These are phyloP conservation scores for Lepidocyrtinus sp. DNA, from an alignment of 2,888 invertebrate species.

Conservation along the genomic window DNA sequence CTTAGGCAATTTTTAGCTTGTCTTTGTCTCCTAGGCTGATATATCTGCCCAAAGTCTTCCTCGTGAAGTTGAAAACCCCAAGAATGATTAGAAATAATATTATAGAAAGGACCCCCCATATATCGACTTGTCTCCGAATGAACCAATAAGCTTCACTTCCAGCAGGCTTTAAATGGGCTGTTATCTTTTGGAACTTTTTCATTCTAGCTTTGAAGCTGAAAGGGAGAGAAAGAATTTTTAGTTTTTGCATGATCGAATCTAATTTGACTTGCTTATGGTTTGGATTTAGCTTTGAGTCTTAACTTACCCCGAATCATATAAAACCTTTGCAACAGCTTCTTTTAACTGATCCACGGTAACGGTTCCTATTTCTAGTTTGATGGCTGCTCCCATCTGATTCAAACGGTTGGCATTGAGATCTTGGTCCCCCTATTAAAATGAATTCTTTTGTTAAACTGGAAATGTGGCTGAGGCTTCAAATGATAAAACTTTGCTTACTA, in stretches of 20 bases:
- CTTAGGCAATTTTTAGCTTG: too few relatives aligned
- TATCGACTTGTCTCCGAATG: slow-evolving; percentile 48
- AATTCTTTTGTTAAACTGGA: background rate
- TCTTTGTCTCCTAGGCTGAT: too few relatives aligned
- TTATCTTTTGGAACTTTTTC: slow-evolving; percentile 13
- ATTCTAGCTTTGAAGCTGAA: slow-evolving; percentile 18
- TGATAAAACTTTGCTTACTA: slow-evolving; percentile 37
- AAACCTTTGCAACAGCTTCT: slow-evolving; percentile 19
- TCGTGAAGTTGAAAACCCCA: background rate
- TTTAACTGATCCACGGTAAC: slow-evolving; percentile 35
- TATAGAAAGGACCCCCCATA: slow-evolving; percentile 43
- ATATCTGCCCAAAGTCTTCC: too few relatives aligned
- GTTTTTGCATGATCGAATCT: too few relatives aligned
- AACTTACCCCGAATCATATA: slow-evolving; percentile 23
- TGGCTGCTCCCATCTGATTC: slow-evolving; percentile 31
- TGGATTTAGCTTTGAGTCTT: background rate
- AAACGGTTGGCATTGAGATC: slow-evolving; percentile 53
- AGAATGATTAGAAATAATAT: background rate
- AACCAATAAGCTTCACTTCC: slow-evolving; percentile 46
- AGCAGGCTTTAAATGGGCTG: slow-evolving; percentile 39
- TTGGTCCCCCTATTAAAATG: slow-evolving; percentile 43
- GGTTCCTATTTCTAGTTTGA: slow-evolving; percentile 44
- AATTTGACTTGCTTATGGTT: too few relatives aligned
- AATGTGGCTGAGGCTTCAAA: background rate
- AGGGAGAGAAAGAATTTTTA: too few relatives aligned